These are phyloP conservation scores for Calliphora vicina DNA, from an alignment of 1,140 invertebrate species.

Conservation along the genomic window DNA sequence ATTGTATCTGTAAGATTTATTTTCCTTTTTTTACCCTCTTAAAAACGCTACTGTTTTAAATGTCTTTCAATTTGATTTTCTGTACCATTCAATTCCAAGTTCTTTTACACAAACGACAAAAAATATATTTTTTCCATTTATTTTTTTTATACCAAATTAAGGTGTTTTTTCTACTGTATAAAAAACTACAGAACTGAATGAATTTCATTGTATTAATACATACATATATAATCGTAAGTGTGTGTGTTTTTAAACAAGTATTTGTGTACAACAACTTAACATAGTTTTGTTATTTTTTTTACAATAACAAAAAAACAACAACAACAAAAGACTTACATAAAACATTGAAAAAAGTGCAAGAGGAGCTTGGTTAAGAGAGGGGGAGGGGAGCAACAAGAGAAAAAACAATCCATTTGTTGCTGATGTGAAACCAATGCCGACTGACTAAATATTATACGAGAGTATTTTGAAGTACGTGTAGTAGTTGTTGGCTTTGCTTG, in stretches of 20 bases:
- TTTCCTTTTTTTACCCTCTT: no score
- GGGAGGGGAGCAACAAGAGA: not conserved
- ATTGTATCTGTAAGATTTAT: no score
- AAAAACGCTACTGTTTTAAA: no score
- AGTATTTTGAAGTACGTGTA: not conserved
- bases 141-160: not conserved
- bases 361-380: no score
- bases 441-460: not conserved
- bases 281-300: not conserved
- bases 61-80: not conserved
- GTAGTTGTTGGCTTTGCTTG: not conserved
- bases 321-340: no score
- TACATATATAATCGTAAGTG: not conserved
- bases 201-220: not conserved
- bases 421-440: not conserved
- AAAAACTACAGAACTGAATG: not conserved
- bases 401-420: not conserved
- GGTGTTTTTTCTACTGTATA: not conserved
- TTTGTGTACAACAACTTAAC: not conserved
- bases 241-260: not conserved
- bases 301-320: not conserved
- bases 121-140: no score
- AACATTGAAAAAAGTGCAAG: not conserved
- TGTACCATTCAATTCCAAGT: not conserved
- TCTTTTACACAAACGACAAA: not conserved